Evolutionary conservation across 2,113 vertebrate species (phyloP), one percentile per base, ranked within the genome.

Genomic region (Microcebus lehilahytsara): DNA sequence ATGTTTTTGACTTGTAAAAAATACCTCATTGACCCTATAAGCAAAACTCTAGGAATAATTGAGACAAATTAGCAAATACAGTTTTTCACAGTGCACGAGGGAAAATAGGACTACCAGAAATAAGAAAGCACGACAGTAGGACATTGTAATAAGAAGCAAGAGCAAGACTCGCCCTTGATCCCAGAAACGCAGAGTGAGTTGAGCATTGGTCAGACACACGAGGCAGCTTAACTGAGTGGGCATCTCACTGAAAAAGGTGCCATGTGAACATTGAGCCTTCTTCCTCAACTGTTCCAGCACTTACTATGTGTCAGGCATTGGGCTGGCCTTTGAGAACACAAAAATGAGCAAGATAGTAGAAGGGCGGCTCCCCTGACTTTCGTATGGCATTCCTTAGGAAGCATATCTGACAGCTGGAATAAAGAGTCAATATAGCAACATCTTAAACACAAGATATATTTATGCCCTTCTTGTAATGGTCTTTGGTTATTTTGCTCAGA

Each of bases 261-360:
- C 37, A 20, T 20, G 27, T n/a, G 19, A 64, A 9, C 2, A 13
- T 13, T 3, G 2, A 30, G 40, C 0, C 0, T 16, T 85, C 2
- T 53, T 27, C 42, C 8, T 84, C 62, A 27, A 9, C 10, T 32
- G 0, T 14, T 71, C 32, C 56, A 22, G 17, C 14, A 72, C 46
- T 77, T 42, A 17, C 10, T 67, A 4, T 58, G 3, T 23, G 2
- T 42, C 22, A 83, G 30, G 46, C 37, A 22, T 9, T 71, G 17
- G 6, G 1, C 9, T 66, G 12, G 42, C 13, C 1, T 74, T 6
- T 34, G 17, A 78, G 30, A 1, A 66, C 40, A 6, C 8, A 85
- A 66, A 56, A n/a, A 13, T 0, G 5, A 58, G 37, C 30, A 40
- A 83, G 71, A 12, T 7, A 60, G 32, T 51, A 72, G 22, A 27